These are phyloP conservation scores for Gymnoscelis rufifasciata DNA, from an alignment of 2,888 invertebrate genomes.

Conservation along the genomic window DNA sequence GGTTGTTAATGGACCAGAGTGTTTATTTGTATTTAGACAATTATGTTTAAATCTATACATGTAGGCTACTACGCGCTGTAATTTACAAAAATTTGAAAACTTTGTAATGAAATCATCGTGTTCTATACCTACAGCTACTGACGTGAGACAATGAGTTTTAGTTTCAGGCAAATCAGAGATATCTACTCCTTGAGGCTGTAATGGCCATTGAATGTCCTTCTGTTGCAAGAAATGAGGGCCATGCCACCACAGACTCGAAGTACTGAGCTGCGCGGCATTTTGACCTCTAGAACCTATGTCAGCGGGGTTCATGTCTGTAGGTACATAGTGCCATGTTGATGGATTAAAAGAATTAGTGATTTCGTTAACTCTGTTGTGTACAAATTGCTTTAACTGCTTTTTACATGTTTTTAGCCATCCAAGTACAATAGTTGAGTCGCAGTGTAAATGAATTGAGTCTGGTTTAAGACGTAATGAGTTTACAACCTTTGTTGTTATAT, in stretches of 20 bases:
- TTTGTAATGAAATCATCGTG: background rate
- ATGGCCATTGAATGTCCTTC: too few species aligned
- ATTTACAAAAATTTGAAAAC: background rate
- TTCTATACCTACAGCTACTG: background rate
- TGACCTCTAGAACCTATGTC: background rate
- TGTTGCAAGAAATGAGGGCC: background rate
- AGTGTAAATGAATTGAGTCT: background rate
- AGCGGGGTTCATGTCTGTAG: background rate
- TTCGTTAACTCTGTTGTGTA: background rate
- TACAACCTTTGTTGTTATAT: background rate
- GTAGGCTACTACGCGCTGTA: background rate
- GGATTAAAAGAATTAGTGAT: background rate
- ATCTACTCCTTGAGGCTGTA: background rate
- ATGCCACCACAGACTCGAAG: background rate
- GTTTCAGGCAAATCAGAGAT: background rate
- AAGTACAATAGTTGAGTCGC: background rate
- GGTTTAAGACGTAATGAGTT: background rate
- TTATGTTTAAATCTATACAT: background rate
- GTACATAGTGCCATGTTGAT: background rate
- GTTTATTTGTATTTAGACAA: background rate
- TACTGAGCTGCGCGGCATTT: background rate
- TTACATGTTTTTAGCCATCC: background rate
- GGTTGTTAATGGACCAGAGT: background rate
- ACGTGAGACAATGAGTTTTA: background rate
- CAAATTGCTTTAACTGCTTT: background rate